These are phyloP conservation scores for Gymnocypris eckloni DNA, from an alignment of 2,797 vertebrate species.

Conservation along the genomic window DNA sequence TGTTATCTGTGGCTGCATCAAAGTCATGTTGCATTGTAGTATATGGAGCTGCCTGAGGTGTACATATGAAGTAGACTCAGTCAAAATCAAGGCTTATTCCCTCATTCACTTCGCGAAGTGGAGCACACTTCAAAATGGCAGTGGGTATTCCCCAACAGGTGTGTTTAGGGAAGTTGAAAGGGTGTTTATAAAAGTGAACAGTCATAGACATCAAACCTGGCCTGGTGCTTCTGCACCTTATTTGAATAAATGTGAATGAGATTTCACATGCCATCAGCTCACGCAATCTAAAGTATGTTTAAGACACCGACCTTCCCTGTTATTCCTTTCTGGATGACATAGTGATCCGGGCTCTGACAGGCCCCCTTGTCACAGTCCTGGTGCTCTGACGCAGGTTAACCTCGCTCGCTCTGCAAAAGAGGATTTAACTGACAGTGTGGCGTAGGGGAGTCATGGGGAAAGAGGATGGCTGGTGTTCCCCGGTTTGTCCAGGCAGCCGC, in stretches of 20 bases:
- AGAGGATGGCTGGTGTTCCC: conserved; percentile 52
- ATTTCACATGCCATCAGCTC: conserved; percentile 18
- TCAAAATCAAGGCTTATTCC: no score
- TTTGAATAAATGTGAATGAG: conserved; percentile 26
- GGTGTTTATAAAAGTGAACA: not conserved
- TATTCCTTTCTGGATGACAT: conserved; percentile 44
- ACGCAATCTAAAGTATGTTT: not conserved
- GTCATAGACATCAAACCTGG: not conserved
- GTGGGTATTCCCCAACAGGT: not conserved
- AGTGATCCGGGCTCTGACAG: conserved; percentile 38
- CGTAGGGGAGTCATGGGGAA: conserved; percentile 58
- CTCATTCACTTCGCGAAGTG: not conserved
- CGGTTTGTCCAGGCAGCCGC: conserved; percentile 57
- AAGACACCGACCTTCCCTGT: conserved; percentile 14
- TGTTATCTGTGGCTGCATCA: not conserved
- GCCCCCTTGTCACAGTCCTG: conserved; percentile 30
- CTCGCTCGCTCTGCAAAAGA: conserved; percentile 32
- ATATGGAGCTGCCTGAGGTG: not conserved
- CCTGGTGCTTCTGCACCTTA: not conserved
- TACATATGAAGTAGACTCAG: not conserved
- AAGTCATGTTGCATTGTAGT: not conserved
- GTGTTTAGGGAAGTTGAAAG: not conserved
- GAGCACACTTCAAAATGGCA: not conserved
- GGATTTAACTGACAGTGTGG: conserved; percentile 70
- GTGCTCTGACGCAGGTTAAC: conserved; percentile 28